Percentiles rank a stretch among this genome's conserved stretches.
Conservation (phyloP, 1,140 invertebrate genomes). For the Drosophila tristis region DNA sequence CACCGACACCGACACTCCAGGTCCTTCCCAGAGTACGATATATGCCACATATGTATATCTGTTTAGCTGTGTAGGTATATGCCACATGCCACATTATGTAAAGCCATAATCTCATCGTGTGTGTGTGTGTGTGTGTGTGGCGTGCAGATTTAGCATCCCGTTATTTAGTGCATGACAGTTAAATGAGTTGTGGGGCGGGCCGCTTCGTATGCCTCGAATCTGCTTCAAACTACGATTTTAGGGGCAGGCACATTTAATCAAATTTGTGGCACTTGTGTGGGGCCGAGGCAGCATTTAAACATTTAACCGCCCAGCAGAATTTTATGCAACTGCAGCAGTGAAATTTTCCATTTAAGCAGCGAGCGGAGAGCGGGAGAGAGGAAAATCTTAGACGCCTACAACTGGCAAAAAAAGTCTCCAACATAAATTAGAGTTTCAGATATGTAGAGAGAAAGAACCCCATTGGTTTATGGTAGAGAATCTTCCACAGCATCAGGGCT, state of each 20-base stretch:
- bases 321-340: too few species aligned
- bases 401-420: too few species aligned
- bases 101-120: slow-evolving; percentile 52
- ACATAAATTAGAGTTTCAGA: too few species aligned
- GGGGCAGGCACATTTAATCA: slow-evolving; percentile 67
- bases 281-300: slow-evolving; percentile 32
- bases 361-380: too few species aligned
- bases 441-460: too few species aligned
- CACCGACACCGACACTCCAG: slow-evolving; percentile 19
- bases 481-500: too few species aligned
- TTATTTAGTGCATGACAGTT: slow-evolving; percentile 82
- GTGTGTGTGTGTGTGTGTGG: slow-evolving; percentile 16
- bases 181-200: slow-evolving; percentile 69
- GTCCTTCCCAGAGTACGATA: not conserved
- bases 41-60: slow-evolving; percentile 13
- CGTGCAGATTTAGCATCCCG: slow-evolving; percentile 67
- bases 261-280: slow-evolving; percentile 15
- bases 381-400: too few species aligned
- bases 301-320: not conserved
- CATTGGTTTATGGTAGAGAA: too few species aligned
- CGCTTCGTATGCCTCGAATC: slow-evolving; percentile 14
- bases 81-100: slow-evolving; percentile 49
- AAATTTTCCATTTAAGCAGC: too few species aligned
- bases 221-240: slow-evolving; percentile 7
- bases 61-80: slow-evolving; percentile 21